phyloP scores from a whole-genome alignment of 2,888 invertebrate species.

The Napeogenes inachia region DNA sequence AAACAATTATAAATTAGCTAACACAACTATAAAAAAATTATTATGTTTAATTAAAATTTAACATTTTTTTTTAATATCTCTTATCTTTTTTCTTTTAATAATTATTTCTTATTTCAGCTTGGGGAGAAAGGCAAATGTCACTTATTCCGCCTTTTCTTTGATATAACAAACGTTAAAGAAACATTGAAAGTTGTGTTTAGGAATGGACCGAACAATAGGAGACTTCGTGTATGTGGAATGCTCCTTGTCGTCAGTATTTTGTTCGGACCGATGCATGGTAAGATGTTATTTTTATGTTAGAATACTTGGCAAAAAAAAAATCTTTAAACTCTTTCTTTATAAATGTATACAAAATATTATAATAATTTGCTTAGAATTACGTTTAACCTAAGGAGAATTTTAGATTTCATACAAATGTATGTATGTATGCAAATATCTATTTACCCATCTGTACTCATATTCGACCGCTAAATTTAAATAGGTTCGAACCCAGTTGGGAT shows the following conservation, averaged over 20 bases:
- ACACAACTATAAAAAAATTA: background rate
- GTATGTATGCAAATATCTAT: too few relatives aligned
- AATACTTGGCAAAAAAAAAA: background rate
- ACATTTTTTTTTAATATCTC: background rate
- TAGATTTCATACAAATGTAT: too few relatives aligned
- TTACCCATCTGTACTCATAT: too few relatives aligned
- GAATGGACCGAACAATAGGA: conserved; percentile 59
- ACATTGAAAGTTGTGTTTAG: conserved; percentile 67
- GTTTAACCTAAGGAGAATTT: too few relatives aligned
- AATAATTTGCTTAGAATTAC: too few relatives aligned
- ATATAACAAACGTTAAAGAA: conserved; percentile 57
- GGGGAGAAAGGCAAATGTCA: conserved; percentile 47
- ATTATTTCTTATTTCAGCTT: conserved; percentile 41
- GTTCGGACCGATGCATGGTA: conserved; percentile 75
- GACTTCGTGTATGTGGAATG: conserved; percentile 56
- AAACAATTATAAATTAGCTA: too few relatives aligned
- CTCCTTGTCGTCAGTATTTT: conserved; percentile 63
- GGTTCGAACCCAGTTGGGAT: too few relatives aligned
- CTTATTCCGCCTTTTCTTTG: conserved; percentile 54
- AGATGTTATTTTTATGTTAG: conserved; percentile 29
- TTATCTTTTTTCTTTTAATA: background rate
- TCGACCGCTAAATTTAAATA: too few relatives aligned
- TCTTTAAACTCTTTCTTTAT: too few relatives aligned
- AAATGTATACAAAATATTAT: too few relatives aligned
- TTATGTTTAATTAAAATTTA: background rate